Evolutionary conservation across 2,888 invertebrate species (phyloP), one percentile per base, ranked within the genome.

Genomic region (Thalpophila matura): DNA sequence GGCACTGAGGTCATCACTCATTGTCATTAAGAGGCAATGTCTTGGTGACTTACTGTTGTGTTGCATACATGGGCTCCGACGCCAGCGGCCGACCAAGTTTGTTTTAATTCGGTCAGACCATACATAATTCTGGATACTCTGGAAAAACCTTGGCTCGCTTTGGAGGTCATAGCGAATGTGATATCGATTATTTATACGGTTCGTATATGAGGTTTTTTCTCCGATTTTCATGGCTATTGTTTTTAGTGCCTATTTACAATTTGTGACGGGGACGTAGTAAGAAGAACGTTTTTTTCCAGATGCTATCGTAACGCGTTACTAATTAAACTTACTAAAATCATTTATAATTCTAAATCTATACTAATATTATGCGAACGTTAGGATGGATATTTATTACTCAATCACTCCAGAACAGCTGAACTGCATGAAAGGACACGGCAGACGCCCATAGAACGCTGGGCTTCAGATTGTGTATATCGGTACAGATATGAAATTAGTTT

Each of bases 41-140:
- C 40, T 71, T 38, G 29, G 16, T 47, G 47, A 51, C 18, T 53
- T 53, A 33, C 6, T n/a, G 14, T 10, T 54, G 20, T 37, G 24
- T 55, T 60, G 47, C 26, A 27, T 26, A 24, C 27, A 46, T 35
- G 45, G 49, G n/a, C 37, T 49, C 31, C 46, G 43, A 53, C 40
- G 59, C 20, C 38, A 50, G 16, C 40, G 27, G 43, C 46, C 46
- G 49, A 57, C 18, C 46, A 65, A 45, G 35, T 42, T 43, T 49
- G 49, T 43, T 58, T 40, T 46, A 40, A 61, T 59, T 64, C 37
- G 1, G 50, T 33, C 43, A 31, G 27, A 22, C 64, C 57, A 65
- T 63, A 55, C 53, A 75, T 54, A 50, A 72, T 60, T 78, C 54
- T 56, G 60, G 50, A 65, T 45, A 29, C 16, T 55, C 57, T 29